Evolutionary conservation across 2,113 vertebrate species (phyloP), one percentile per base, ranked within the genome.

Genomic region (Peromyscus maniculatus): DNA sequence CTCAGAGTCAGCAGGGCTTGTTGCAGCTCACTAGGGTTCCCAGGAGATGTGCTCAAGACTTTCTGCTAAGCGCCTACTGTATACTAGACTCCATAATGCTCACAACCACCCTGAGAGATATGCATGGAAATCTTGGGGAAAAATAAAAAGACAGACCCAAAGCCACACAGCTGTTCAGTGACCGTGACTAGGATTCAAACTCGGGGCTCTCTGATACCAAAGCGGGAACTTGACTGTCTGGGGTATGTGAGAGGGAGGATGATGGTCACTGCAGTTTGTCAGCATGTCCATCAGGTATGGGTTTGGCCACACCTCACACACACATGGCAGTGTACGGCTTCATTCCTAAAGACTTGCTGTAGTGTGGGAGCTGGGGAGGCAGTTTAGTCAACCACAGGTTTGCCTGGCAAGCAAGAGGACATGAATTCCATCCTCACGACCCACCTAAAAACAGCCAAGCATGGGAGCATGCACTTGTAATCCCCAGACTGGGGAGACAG

Each of bases 271-370:
- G 19, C 39, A 64, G 16, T 28, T 33, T 33, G 21, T 5, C 62
- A 67, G 22, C 19, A n/a, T 31, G 88, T 6, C 89, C 17, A 12
- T 52, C 7, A 0, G 12, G 19, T 62, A 28, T 62, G 3, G 26
- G 75, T 22, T 57, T 49, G 57, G 71, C 49, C 75, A 24, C 0
- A 10, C 11, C 62, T 67, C 64, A 55, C 24, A n/a, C 24, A n/a
- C 0, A 0, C 1, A 15, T 5, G 11, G 9, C 5, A 9, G 39
- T 19, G 17, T n/a, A 17, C 1, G 28, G 69, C 33, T 67, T 87
- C 69, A 9, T 87, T 64, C 55, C 24, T 39, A 59, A 87, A 62
- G 94, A 79, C 39, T 87, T n/a, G 52, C 28, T 64, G 26, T 31
- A 22, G 62, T 46, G 26, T 86, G 24, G 59, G 59, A 67, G 36